phyloP scores from a whole-genome alignment of 2,113 vertebrate genomes.

The Aptenodytes forsteri region DNA sequence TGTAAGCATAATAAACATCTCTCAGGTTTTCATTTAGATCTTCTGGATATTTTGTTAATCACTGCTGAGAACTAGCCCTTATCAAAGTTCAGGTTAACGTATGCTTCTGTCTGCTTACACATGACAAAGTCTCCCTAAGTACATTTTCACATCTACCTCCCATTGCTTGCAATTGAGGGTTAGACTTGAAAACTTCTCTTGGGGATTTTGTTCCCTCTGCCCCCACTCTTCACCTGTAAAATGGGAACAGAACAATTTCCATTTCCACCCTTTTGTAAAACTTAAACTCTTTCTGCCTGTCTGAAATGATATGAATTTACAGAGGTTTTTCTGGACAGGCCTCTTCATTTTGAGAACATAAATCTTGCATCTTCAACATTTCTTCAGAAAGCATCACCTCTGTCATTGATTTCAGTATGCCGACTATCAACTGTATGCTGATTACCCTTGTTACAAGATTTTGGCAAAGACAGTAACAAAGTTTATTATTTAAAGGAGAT shows the following conservation, averaged over 20 bases:
- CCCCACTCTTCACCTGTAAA: not conserved
- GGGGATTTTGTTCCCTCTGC: not conserved
- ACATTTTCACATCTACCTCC: not conserved
- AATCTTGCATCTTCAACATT: not conserved
- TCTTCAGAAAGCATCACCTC: not conserved
- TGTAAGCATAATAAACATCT: not conserved
- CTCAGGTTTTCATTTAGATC: not conserved
- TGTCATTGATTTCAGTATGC: not conserved
- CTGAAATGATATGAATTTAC: not conserved
- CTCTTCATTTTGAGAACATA: not conserved
- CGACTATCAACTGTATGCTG: not conserved
- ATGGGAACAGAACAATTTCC: not conserved
- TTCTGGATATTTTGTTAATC: not conserved
- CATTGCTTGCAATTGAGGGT: not conserved
- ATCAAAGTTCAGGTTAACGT: not conserved
- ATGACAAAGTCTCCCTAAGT: not conserved
- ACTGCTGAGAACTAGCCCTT: not conserved
- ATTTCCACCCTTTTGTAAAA: not conserved
- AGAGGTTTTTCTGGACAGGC: not conserved
- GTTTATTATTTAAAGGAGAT: not conserved
- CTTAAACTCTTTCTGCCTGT: not conserved
- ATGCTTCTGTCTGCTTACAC: not conserved
- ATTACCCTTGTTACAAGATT: not conserved
- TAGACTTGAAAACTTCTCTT: not conserved
- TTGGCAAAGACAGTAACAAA: not conserved